These are phyloP conservation scores for Enoplosus armatus DNA, from an alignment of 2,797 vertebrate genomes.

Conservation along the genomic window DNA sequence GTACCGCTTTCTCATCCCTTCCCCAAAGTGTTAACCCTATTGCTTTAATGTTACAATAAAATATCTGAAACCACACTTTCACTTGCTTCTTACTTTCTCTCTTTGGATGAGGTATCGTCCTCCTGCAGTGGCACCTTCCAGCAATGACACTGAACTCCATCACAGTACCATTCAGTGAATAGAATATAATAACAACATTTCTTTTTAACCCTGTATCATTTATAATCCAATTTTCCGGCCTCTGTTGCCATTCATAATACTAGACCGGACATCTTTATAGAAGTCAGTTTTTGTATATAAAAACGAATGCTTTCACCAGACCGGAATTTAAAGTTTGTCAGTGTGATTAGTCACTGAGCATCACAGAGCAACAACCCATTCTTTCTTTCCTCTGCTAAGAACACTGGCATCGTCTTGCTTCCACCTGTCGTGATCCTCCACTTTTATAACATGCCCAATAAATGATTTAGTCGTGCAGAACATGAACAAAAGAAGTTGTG, in stretches of 20 bases:
- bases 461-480: constrained; percentile 50
- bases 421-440: constrained; percentile 29
- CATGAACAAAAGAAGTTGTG: constrained; percentile 25
- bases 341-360: constrained; percentile 31
- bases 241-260: neutral
- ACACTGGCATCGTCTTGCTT: neutral
- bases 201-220: neutral
- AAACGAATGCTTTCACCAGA: constrained; percentile 6
- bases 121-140: neutral
- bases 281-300: constrained; percentile 4
- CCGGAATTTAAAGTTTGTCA: constrained; percentile 25
- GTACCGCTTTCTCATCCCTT: neutral
- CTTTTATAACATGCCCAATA: constrained; percentile 14
- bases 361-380: neutral
- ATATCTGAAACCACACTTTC: neutral
- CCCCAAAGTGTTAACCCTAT: neutral
- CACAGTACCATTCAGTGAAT: neutral
- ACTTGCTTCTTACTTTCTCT: neutral
- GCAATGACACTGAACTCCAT: neutral
- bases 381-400: neutral
- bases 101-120: neutral
- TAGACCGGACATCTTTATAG: constrained; percentile 6
- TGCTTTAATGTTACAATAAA: neutral
- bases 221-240: neutral
- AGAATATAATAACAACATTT: neutral